Evolutionary conservation across 1,140 invertebrate genomes (phyloP), one percentile per base, ranked within the genome.

Genomic region (Drosophila kurseongensis): DNA sequence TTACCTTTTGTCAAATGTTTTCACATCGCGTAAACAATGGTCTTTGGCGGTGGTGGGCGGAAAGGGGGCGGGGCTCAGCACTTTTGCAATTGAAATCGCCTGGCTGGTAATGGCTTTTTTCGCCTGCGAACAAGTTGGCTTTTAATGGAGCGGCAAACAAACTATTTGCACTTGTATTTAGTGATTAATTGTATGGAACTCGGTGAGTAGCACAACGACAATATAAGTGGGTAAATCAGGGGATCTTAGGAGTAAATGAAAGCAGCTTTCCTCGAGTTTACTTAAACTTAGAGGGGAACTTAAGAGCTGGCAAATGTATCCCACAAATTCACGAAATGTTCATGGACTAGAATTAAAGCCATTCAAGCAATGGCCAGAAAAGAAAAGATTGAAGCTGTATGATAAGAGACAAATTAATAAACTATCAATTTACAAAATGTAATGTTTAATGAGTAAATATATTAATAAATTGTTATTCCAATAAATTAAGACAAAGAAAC

Each of bases 1-100:
- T 65, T 68, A 63, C 50, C 61, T 83, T 82, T 73, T 76, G 75
- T 79, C 80, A 83, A 78, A 69, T 75, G 63, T 54, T 71, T 71
- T 69, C 29, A 56, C 42, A 55, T 56, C 42, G 41, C 67, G 35
- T 6, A 69, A 71, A 69, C 42, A 68, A 68, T 52, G 29, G 29
- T 29, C 18, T 27, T 23, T 7, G 13, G 5, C 8, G 2, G 29
- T 42, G 13, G 3, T 6, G 4, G 42, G 29, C 29, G 9, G n/a
- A 29, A 1, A 14, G 35, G 14, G 10, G 29, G 1, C 5, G 29
- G 29, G 27, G 40, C 40, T 32, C 18, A 45, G 41, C 60, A 66
- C 47, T 66, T 66, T 54, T n/a, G 50, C 67, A 68, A 68, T 68
- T 36, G 36, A 67, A 60, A 47, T 13, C 36, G 55, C 14, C 63